Conservation (phyloP, 2,888 invertebrate species). For the Micoletzkya japonica region DNA sequence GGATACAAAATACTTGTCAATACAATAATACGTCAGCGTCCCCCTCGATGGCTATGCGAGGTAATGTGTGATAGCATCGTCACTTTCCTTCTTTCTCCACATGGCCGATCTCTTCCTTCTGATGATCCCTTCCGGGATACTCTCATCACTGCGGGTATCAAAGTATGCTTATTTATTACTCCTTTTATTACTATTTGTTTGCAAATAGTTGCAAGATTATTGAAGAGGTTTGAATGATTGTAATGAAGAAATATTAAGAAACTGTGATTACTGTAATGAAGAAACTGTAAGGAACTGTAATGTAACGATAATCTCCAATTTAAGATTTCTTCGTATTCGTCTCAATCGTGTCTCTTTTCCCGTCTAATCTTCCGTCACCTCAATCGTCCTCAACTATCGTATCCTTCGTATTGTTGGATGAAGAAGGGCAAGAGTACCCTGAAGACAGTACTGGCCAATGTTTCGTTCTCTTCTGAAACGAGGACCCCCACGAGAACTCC, state of each 20-base stretch:
- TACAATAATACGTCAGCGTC: too few relatives aligned
- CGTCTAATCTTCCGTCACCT: constrained; percentile 1
- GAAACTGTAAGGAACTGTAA: too few relatives aligned
- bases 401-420: constrained; percentile 6
- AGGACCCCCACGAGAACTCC: too few relatives aligned
- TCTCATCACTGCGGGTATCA: not conserved
- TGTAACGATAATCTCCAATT: not conserved
- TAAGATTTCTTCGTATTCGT: constrained; percentile 8
- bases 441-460: constrained; percentile 3
- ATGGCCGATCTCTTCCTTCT: not conserved
- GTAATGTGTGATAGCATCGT: not conserved
- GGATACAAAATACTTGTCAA: too few relatives aligned
- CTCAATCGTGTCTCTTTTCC: constrained; percentile 5
- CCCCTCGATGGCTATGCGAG: constrained; percentile 14
- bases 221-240: too few relatives aligned
- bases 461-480: not conserved
- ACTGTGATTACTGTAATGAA: not conserved
- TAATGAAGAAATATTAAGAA: too few relatives aligned
- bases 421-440: not conserved
- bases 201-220: too few relatives aligned
- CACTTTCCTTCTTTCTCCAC: constrained; percentile 11
- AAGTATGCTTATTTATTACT: too few relatives aligned
- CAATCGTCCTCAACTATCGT: not conserved
- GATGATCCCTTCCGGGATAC: not conserved
- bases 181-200: too few relatives aligned